These are phyloP conservation scores for Mionectes macconnelli DNA, from an alignment of 2,113 vertebrate genomes.

Conservation along the genomic window DNA sequence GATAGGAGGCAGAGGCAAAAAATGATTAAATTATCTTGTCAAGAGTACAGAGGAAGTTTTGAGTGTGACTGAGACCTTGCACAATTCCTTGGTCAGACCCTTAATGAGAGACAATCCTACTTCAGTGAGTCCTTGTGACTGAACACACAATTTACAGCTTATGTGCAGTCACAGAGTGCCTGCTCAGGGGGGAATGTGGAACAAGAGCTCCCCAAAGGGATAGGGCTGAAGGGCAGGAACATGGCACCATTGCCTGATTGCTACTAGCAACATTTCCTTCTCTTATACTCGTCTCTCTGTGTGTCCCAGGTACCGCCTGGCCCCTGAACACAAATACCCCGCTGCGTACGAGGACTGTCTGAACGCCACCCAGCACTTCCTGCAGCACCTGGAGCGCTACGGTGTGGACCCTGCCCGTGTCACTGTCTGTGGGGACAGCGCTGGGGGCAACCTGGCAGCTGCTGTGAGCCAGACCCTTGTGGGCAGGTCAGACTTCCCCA, in stretches of 20 bases:
- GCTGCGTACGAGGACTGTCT: constrained; percentile 74
- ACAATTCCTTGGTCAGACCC: neutral
- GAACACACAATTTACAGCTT: neutral
- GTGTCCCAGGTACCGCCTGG: constrained; percentile 75
- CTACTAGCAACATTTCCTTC: neutral
- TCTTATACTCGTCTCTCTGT: neutral
- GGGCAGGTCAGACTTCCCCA: constrained; percentile 65
- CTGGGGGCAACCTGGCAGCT: constrained; percentile 78
- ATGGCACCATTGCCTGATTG: neutral
- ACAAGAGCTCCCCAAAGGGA: neutral
- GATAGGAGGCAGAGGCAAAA: neutral
- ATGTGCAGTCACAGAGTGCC: neutral
- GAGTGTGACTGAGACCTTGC: neutral
- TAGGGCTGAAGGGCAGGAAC: neutral
- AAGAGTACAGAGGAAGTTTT: neutral
- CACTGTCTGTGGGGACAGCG: constrained; percentile 81
- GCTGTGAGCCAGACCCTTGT: constrained; percentile 77
- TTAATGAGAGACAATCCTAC: neutral
- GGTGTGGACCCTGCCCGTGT: constrained; percentile 74
- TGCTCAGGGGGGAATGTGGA: neutral
- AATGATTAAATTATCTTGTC: neutral
- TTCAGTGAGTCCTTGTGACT: neutral
- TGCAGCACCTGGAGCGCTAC: constrained; percentile 68
- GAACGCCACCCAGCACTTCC: constrained; percentile 74
- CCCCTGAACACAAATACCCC: constrained; percentile 79